These are phyloP conservation scores for Nasonia giraulti DNA, from an alignment of 1,140 invertebrate genomes.

Conservation along the genomic window DNA sequence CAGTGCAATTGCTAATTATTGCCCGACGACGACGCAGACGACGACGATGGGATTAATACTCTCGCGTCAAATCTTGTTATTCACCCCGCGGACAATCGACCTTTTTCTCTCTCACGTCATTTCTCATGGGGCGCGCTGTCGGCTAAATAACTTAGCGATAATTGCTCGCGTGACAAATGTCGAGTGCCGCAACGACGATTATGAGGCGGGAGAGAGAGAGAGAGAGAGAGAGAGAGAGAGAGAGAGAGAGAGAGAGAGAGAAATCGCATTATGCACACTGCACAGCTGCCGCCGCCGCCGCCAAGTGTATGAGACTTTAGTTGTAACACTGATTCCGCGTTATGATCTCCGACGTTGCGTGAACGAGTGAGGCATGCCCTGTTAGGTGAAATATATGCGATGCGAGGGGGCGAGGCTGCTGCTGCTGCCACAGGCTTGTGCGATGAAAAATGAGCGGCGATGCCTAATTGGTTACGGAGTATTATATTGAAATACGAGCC, in stretches of 20 bases:
- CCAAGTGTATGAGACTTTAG: neutral
- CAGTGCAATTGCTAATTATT: slow-evolving; percentile 42
- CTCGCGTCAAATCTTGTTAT: slow-evolving; percentile 36
- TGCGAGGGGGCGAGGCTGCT: neutral
- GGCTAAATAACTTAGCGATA: slow-evolving; percentile 47
- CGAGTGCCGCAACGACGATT: slow-evolving; percentile 33
- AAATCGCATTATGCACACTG: neutral
- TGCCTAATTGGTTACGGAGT: slow-evolving; percentile 5
- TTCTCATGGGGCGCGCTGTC: neutral
- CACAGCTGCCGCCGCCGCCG: neutral
- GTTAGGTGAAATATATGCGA: neutral
- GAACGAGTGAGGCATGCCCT: neutral
- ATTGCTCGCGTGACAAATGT: slow-evolving; percentile 44
- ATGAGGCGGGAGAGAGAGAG: neutral
- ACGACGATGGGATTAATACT: slow-evolving; percentile 21
- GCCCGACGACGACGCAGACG: neutral
- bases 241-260: too few species aligned
- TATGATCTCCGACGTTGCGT: neutral
- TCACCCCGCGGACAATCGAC: neutral
- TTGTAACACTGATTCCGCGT: neutral
- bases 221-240: too few species aligned
- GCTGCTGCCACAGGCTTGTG: neutral
- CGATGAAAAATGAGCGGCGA: slow-evolving; percentile 24
- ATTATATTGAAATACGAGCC: slow-evolving; percentile 30
- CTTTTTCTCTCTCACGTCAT: neutral